phyloP scores from a whole-genome alignment of 1,140 invertebrate genomes.

The Habropoda laboriosa region DNA sequence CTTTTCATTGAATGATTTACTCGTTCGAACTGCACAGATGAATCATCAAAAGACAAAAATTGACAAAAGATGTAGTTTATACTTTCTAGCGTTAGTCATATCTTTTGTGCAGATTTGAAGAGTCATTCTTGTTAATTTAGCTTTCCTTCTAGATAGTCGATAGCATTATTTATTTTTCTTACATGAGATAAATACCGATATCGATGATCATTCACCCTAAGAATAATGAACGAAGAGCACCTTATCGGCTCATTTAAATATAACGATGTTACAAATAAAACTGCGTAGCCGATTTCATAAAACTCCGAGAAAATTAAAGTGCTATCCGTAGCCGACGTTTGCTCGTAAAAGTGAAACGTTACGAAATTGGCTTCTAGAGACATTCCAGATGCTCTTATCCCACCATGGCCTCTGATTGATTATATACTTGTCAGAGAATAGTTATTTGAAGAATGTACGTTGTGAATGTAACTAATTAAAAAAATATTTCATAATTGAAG shows the following conservation, averaged over 20 bases:
- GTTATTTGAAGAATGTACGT: background rate
- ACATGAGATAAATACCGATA: background rate
- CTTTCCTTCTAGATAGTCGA: background rate
- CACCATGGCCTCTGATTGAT: background rate
- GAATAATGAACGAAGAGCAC: background rate
- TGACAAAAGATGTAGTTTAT: background rate
- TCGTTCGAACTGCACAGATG: background rate
- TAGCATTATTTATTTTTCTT: background rate
- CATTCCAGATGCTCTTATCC: too few species aligned
- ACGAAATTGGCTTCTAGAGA: conserved; percentile 5
- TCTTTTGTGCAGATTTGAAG: background rate
- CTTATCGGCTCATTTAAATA: conserved; percentile 2
- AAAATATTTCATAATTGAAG: background rate
- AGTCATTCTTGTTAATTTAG: background rate
- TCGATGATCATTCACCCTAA: background rate
- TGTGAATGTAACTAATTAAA: too few species aligned
- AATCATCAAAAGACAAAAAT: background rate
- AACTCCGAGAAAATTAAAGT: background rate
- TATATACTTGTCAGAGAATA: background rate
- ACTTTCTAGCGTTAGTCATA: background rate
- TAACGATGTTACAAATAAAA: background rate
- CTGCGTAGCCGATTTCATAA: background rate
- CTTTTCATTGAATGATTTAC: background rate
- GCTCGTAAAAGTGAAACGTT: conserved; percentile 1
- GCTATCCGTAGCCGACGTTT: background rate